These are phyloP conservation scores for Eilema griseolum DNA, from an alignment of 2,888 invertebrate genomes.

Conservation along the genomic window DNA sequence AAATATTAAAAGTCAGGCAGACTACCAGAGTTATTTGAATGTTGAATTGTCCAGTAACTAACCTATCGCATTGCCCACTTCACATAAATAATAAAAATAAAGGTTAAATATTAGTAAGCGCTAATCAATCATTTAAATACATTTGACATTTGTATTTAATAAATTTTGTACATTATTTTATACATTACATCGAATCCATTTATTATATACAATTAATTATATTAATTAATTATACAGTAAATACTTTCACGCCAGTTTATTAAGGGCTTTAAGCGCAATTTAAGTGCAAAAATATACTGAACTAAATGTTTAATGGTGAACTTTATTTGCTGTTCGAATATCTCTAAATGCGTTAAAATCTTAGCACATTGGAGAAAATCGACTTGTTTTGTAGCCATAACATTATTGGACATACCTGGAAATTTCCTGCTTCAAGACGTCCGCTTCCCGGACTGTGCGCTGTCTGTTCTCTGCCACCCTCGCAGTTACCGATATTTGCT, in stretches of 20 bases:
- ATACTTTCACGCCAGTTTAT: not conserved
- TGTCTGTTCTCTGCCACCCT: slow-evolving; percentile 73
- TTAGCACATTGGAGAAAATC: slow-evolving; percentile 11
- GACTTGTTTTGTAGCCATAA: slow-evolving; percentile 23
- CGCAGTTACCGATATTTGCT: slow-evolving; percentile 80
- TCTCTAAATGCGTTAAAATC: slow-evolving; percentile 28
- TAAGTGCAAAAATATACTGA: slow-evolving; percentile 5
- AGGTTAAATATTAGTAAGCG: too few species aligned
- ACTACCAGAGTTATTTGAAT: not conserved
- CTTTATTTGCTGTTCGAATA: slow-evolving; percentile 20
- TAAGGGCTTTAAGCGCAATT: not conserved
- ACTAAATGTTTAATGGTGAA: slow-evolving; percentile 12
- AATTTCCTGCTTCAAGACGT: slow-evolving; percentile 68
- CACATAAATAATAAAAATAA: too few species aligned
- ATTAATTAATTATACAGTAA: not conserved
- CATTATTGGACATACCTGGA: slow-evolving; percentile 68
- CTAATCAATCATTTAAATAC: too few species aligned
- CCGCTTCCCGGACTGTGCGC: slow-evolving; percentile 73
- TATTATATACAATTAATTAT: too few species aligned
- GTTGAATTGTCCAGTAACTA: not conserved
- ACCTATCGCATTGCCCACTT: not conserved
- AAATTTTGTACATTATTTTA: too few species aligned
- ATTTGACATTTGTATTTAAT: too few species aligned
- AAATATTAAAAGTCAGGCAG: too few species aligned
- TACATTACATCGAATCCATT: too few species aligned